These are phyloP conservation scores for Dicycla oo DNA, from an alignment of 2,888 invertebrate genomes.

Conservation along the genomic window DNA sequence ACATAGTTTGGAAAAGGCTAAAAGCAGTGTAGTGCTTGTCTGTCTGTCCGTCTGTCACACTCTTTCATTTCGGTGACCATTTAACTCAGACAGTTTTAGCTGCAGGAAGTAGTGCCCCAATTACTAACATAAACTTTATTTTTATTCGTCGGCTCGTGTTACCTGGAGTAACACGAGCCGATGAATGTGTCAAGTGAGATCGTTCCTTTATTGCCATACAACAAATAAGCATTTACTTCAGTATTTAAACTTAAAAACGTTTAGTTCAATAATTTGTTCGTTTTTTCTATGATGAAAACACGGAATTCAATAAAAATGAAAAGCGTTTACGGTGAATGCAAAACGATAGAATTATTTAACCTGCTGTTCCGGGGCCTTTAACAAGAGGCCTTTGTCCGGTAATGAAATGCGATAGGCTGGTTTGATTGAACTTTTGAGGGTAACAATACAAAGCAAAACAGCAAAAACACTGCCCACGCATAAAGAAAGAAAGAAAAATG, in stretches of 20 bases:
- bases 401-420: not conserved
- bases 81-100: slow-evolving; percentile 30
- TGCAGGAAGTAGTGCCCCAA: slow-evolving; percentile 29
- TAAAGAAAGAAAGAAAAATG: too few species aligned
- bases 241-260: slow-evolving; percentile 8
- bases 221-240: slow-evolving; percentile 10
- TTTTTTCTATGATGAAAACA: not conserved
- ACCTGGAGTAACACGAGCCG: too few species aligned
- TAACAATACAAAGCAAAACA: not conserved
- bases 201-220: slow-evolving; percentile 20
- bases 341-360: not conserved
- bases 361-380: not conserved
- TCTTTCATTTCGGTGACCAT: slow-evolving; percentile 35
- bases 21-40: too few species aligned
- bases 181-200: too few species aligned
- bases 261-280: not conserved
- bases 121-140: slow-evolving; percentile 31
- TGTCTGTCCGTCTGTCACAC: slow-evolving; percentile 27
- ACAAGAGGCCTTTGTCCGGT: not conserved
- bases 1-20: too few species aligned
- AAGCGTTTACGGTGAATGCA: not conserved
- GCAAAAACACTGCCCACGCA: not conserved
- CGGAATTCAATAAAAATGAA: not conserved
- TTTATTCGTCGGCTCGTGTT: slow-evolving; percentile 4
- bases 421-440: slow-evolving; percentile 10